Base-by-base conservation (phyloP, 2,797 vertebrate genomes). In the Austrolebias charrua region DNA sequence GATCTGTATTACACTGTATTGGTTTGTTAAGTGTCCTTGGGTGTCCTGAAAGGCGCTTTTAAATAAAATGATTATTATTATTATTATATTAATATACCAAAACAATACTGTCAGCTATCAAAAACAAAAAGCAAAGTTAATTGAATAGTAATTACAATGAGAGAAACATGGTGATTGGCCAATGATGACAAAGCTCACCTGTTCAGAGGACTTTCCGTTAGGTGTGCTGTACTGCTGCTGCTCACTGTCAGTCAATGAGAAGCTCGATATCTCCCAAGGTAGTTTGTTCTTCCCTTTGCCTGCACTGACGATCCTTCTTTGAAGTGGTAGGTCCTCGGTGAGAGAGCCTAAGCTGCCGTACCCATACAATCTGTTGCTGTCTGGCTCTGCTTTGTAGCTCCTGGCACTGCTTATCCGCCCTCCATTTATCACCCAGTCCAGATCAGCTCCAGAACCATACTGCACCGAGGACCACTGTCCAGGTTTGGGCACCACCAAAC, bases 211-310 rank as follows among this genome's bases (percentile, higher is more conserved):
- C 75, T 88, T 91, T 28, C 85, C 50, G 11, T 72, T 79, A 2
- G 83, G 71, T 33, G 85, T 65, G 40, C 60, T 81, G 70, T 20
- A 75, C 35, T 83, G 89, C 44, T 82, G 90, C 8, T 82, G 74
- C 40, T 84, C 78, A 0, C 76, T 83, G 60, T 91, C 92, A 15
- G 70, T 4, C 48, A 78, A 82, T 13, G 86, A 89, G 31, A 88
- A 75, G 15, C 40, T 86, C 0, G 92, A 85, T 15, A 75, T 92
- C 78, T 97, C 95, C 98, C 98, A 98, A 0, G 96, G 98, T 58
- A 99, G 92, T 70, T 95, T 97, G 89, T 90, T 95, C 75, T 95
- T 99, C 4, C 94, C 94, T 82, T 94, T 97, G 1, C 94, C 94
- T 0, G 96, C 96, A 0, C 95, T 98, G 71, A 95, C 85, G 5